Percentiles rank a stretch among this genome's conserved stretches.
Conservation (phyloP, 2,888 invertebrate genomes). For the Eubasilissa splendida region DNA sequence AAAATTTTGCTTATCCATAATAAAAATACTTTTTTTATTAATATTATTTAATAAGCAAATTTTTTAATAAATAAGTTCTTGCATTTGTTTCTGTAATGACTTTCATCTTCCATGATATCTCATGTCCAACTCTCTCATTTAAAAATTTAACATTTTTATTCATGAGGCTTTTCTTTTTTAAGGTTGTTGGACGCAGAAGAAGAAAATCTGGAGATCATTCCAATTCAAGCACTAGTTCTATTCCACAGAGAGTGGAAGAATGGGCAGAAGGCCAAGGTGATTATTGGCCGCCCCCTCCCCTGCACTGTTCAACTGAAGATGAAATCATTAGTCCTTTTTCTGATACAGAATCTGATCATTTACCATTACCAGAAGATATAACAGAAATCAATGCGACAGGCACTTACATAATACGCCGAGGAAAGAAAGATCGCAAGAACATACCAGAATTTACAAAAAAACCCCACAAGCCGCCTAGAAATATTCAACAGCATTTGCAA, state of each 20-base stretch:
- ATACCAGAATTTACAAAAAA: slow-evolving; percentile 74
- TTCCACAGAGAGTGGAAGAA: slow-evolving; percentile 78
- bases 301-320: slow-evolving; percentile 78
- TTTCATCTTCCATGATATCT: too few species aligned
- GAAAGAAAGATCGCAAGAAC: slow-evolving; percentile 79
- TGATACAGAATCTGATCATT: slow-evolving; percentile 69
- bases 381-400: slow-evolving; percentile 72
- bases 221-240: slow-evolving; percentile 81
- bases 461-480: slow-evolving; percentile 62
- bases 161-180: slow-evolving; percentile 59
- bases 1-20: too few species aligned
- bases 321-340: slow-evolving; percentile 80
- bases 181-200: slow-evolving; percentile 75
- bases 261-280: slow-evolving; percentile 70
- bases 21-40: too few species aligned
- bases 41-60: too few species aligned
- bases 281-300: slow-evolving; percentile 84
- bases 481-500: slow-evolving; percentile 53
- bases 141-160: too few species aligned
- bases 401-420: slow-evolving; percentile 87
- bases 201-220: slow-evolving; percentile 74
- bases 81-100: too few species aligned
- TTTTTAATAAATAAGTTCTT: too few species aligned
- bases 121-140: too few species aligned
- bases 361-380: slow-evolving; percentile 62